Conservation (phyloP, 2,113 vertebrate genomes). For the Chaetorhynchus papuensis region DNA sequence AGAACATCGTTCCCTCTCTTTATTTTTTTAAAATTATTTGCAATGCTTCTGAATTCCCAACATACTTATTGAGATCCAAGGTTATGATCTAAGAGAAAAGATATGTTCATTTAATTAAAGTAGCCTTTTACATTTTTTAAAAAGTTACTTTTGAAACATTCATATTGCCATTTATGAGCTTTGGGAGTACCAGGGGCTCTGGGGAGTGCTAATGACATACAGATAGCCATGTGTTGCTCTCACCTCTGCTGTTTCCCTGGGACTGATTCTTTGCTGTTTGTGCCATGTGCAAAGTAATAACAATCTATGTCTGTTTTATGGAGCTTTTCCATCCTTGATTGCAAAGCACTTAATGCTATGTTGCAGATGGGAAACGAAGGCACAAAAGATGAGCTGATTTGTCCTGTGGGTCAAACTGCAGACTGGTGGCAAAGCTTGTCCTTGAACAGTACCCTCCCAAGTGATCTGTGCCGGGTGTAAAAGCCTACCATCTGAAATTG, state of each 20-base stretch:
- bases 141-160: neutral
- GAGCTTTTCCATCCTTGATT: neutral
- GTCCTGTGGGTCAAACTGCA: neutral
- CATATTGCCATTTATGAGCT: conserved; percentile 36
- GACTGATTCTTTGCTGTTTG: neutral
- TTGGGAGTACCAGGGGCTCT: neutral
- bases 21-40: neutral
- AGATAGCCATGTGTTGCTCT: conserved; percentile 39
- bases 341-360: neutral
- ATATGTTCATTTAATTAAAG: conserved; percentile 58
- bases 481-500: neutral
- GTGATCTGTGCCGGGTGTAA: neutral
- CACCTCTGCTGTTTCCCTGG: neutral
- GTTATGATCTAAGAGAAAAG: conserved; percentile 40
- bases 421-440: neutral
- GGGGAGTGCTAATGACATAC: neutral
- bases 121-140: neutral
- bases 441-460: neutral
- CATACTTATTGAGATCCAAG: conserved; percentile 12
- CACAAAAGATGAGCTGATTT: neutral
- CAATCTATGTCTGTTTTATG: neutral
- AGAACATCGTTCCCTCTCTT: neutral
- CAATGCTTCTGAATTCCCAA: conserved; percentile 46
- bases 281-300: neutral
- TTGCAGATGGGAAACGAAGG: neutral